phyloP scores from a whole-genome alignment of 2,113 vertebrate species.

The Cyphomyrus plagiostoma region DNA sequence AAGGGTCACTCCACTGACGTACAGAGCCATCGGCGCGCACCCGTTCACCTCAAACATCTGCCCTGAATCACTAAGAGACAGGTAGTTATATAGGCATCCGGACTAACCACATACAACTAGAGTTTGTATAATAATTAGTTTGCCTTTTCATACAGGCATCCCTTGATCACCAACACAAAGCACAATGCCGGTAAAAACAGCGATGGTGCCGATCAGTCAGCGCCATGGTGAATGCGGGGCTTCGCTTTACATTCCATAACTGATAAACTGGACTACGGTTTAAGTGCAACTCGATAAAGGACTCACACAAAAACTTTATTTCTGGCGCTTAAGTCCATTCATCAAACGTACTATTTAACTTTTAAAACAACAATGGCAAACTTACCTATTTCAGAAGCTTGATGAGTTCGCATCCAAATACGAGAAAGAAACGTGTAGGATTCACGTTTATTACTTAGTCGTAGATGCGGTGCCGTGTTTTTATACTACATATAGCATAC shows the following conservation, averaged over 20 bases:
- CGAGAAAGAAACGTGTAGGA: background rate
- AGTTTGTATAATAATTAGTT: background rate
- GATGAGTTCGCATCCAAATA: slow-evolving; percentile 5
- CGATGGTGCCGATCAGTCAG: background rate
- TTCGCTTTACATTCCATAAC: slow-evolving; percentile 6
- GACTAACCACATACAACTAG: background rate
- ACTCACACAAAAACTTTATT: background rate
- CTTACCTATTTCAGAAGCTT: slow-evolving; percentile 14
- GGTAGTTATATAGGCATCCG: background rate
- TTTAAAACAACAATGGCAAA: background rate
- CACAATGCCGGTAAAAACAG: background rate
- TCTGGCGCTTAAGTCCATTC: background rate
- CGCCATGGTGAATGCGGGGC: background rate
- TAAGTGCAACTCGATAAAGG: background rate
- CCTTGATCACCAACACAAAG: background rate
- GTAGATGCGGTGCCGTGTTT: background rate
- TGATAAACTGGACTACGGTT: background rate
- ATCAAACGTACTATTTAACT: background rate
- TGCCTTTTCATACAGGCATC: background rate
- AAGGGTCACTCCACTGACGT: background rate
- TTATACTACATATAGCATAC: slow-evolving; percentile 6
- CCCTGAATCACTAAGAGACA: background rate
- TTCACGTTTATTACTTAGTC: background rate
- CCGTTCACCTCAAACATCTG: background rate
- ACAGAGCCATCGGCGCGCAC: background rate